A percentile compares a stretch with the other conserved stretches of the same genome.
Conservation (phyloP, 2,888 invertebrate genomes). For the Drosophila neutralis region DNA sequence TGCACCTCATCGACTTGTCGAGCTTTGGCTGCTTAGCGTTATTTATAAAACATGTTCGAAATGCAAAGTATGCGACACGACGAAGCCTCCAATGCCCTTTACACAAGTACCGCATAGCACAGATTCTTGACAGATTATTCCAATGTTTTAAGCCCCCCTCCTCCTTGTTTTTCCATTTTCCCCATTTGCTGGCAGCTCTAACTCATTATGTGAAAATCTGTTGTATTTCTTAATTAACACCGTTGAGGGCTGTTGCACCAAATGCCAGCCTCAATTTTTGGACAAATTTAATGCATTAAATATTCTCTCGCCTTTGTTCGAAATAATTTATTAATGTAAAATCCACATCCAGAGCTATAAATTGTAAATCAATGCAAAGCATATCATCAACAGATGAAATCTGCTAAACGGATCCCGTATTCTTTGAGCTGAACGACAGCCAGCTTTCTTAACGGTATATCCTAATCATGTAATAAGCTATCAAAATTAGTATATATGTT, state of each 20-base stretch:
- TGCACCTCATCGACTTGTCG: constrained; percentile 56
- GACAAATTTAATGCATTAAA: not conserved
- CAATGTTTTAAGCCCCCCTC: constrained; percentile 34
- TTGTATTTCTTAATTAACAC: constrained; percentile 51
- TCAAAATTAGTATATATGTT: not conserved
- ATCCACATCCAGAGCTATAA: constrained; percentile 1
- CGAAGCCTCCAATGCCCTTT: constrained; percentile 76
- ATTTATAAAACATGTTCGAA: constrained; percentile 79
- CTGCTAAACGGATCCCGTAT: not conserved
- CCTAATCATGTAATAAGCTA: not conserved
- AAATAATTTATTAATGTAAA: constrained; percentile 2
- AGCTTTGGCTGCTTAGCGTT: constrained; percentile 63
- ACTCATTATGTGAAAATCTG: constrained; percentile 29
- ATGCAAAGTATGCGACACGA: constrained; percentile 78
- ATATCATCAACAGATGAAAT: not conserved
- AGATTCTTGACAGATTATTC: constrained; percentile 72
- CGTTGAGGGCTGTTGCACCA: not conserved
- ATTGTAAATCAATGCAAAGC: not conserved
- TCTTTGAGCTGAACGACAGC: no score
- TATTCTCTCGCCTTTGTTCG: not conserved
- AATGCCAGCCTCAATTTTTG: constrained; percentile 11
- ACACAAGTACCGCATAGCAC: constrained; percentile 76
- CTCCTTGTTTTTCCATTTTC: not conserved
- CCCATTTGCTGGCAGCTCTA: constrained; percentile 8
- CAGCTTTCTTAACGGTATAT: no score